Conservation (phyloP, 1,140 invertebrate species). For the Cephus cinctus region DNA sequence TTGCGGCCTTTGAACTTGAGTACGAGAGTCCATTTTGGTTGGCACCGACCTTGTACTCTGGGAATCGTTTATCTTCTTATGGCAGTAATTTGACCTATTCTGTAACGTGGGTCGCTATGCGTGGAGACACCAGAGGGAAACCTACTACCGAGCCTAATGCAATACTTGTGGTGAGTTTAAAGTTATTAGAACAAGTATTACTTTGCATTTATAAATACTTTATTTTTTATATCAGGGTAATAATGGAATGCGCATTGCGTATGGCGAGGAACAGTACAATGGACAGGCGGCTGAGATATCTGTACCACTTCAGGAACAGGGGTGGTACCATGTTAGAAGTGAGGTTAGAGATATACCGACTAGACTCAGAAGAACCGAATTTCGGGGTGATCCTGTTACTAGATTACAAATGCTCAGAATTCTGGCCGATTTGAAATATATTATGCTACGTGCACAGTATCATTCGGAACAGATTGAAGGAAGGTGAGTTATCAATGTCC, state of each 20-base stretch:
- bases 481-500: constrained; percentile 52
- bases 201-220: constrained; percentile 6
- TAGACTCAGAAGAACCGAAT: constrained; percentile 58
- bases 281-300: constrained; percentile 62
- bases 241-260: constrained; percentile 73
- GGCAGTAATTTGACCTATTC: constrained; percentile 77
- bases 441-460: constrained; percentile 88
- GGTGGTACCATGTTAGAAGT: constrained; percentile 72
- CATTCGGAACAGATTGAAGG: constrained; percentile 93
- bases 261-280: constrained; percentile 64
- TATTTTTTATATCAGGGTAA: constrained; percentile 50
- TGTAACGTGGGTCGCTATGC: constrained; percentile 80
- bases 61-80: constrained; percentile 80
- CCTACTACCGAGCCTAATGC: constrained; percentile 83
- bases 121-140: constrained; percentile 85
- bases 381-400: constrained; percentile 64
- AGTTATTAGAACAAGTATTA: neutral
- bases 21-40: constrained; percentile 86
- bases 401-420: constrained; percentile 81
- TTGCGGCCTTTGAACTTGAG: constrained; percentile 67
- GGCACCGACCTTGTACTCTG: constrained; percentile 73
- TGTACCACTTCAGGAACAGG: constrained; percentile 66
- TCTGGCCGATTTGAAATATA: constrained; percentile 73
- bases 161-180: constrained; percentile 72
- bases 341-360: constrained; percentile 62